A percentile compares a stretch with the other conserved stretches of the same genome.
Conservation (phyloP, 1,140 invertebrate genomes). For the Armadillidium nasatum region DNA sequence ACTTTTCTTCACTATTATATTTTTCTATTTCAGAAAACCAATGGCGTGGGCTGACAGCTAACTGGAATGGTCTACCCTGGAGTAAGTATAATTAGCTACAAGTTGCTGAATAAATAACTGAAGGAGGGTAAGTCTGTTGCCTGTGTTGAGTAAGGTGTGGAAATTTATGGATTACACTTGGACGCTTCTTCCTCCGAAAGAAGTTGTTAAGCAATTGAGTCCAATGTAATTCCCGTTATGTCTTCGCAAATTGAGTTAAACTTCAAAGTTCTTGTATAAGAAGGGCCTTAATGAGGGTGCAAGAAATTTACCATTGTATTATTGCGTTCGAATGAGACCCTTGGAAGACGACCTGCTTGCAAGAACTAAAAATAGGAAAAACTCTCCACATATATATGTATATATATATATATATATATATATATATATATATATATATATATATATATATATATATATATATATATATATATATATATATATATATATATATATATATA, state of each 20-base stretch:
- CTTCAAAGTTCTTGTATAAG: not conserved
- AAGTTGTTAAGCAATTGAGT: conserved; percentile 8
- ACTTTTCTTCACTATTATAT: too few relatives aligned
- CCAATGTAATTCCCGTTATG: conserved; percentile 7
- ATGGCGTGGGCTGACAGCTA: conserved; percentile 44
- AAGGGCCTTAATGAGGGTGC: not conserved
- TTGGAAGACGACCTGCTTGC: too few relatives aligned
- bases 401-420: too few relatives aligned
- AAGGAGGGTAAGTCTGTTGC: not conserved
- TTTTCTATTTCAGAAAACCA: conserved; percentile 41
- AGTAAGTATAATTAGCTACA: conserved; percentile 38
- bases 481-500: too few relatives aligned
- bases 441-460: too few relatives aligned
- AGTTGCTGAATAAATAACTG: not conserved
- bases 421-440: too few relatives aligned
- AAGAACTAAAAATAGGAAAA: too few relatives aligned
- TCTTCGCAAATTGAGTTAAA: conserved; percentile 6
- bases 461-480: too few relatives aligned
- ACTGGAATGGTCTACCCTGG: conserved; percentile 45
- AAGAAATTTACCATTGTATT: not conserved
- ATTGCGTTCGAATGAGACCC: not conserved
- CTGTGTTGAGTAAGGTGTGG: not conserved
- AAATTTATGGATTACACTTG: not conserved
- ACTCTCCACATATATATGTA: too few relatives aligned
- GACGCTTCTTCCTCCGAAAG: not conserved